phyloP scores from a whole-genome alignment of 2,888 invertebrate species.

The Pyrrhia umbra region DNA sequence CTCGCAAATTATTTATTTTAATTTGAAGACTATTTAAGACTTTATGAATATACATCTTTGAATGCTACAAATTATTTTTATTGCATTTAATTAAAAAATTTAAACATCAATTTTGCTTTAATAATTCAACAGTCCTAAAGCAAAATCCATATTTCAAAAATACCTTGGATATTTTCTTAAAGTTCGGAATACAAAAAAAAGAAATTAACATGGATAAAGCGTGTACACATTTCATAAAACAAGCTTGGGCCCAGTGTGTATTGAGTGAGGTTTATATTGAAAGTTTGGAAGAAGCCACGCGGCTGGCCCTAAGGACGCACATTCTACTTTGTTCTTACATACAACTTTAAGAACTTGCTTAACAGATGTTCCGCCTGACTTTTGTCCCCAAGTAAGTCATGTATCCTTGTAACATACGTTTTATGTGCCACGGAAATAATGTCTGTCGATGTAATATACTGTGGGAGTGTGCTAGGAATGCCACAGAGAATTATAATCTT shows the following conservation, averaged over 20 bases:
- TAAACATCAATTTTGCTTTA: no score
- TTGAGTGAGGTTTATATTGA: slow-evolving; percentile 81
- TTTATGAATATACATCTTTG: no score
- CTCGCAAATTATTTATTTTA: no score
- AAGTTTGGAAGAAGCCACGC: slow-evolving; percentile 69
- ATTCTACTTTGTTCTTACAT: slow-evolving; percentile 82
- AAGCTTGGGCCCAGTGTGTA: slow-evolving; percentile 63
- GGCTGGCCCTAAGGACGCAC: slow-evolving; percentile 79
- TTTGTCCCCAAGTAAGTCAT: slow-evolving; percentile 79
- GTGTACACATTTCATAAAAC: slow-evolving; percentile 59
- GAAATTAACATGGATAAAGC: slow-evolving; percentile 32
- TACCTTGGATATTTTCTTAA: no score
- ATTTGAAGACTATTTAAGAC: no score
- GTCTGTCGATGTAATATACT: slow-evolving; percentile 46
- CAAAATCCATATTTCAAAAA: no score
- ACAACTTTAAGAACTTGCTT: slow-evolving; percentile 84
- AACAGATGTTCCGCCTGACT: slow-evolving; percentile 85
- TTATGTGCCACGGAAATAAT: slow-evolving; percentile 66
- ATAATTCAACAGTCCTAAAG: no score
- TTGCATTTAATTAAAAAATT: no score
- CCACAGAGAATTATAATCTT: not conserved
- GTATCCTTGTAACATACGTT: slow-evolving; percentile 72
- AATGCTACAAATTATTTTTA: no score
- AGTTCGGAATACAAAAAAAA: not conserved
- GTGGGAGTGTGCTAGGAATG: not conserved